Base-by-base conservation (phyloP, 2,888 invertebrate species). In the Drosophila cyrtoloma region DNA sequence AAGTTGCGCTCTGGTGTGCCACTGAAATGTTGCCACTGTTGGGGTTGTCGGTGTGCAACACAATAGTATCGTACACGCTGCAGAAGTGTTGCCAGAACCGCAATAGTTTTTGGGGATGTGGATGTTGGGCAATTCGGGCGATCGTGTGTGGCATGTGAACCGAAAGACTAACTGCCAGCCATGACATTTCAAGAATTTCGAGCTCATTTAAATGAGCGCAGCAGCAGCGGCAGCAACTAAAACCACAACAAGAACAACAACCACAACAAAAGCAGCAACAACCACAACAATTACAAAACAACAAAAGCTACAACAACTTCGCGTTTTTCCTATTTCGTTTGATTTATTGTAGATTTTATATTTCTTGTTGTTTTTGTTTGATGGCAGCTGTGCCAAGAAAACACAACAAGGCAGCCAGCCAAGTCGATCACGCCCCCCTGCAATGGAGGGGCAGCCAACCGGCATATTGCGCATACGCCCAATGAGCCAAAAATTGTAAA, bases 181-280 rank as follows among this genome's bases (percentile, higher is more conserved):
- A 79, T 85, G 84, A 85, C 84, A 85, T 85, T 89, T 89, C 42
- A 71, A 79, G 87, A 89, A 89, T 86, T 85, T 85, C 78, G 81
- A 87, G 89, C 87, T 84, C 84, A 72, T 86, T 86, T 77, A 73
- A 68, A 79, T 58, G 64, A 62, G 71, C 62, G 58, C 77, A 77
- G 63, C 72, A 66, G 51, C 37, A 26, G 26, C 30, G 7, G 6
- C 30, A 30, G 28, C 19, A 28, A 30, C 52, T 19, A 51, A 16
- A n/a, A n/a, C 19, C n/a, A 30, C 19, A 51, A 16, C 50, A 71
- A 28, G 28, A 60, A 14, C 39, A 42, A n/a, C 42, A n/a, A n/a
- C 42, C 35, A 28, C 26, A 28, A 19, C 12, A 19, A 30, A 19
- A 59, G n/a, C 28, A 51, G 6, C 28, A 67, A 70, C 26, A 63